Conservation (phyloP, 2,797 vertebrate species). For the Pogonophryne albipinna region DNA sequence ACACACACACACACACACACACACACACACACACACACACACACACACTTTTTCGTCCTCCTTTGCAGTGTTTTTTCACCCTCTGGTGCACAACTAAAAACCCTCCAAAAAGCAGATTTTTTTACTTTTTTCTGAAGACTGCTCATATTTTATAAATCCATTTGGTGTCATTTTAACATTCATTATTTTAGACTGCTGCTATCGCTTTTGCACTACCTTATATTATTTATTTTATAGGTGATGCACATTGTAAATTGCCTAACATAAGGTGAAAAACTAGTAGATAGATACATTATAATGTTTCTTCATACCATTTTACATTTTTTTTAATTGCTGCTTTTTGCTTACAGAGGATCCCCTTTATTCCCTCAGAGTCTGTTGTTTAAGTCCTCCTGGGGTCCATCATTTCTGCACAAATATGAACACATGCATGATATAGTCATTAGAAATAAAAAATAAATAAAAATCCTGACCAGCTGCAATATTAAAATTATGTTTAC, state of each 20-base stretch:
- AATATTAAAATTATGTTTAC: background rate
- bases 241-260: too few species aligned
- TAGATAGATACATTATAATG: too few species aligned
- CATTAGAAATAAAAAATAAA: too few species aligned
- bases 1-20: slow-evolving; percentile 38
- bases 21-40: slow-evolving; percentile 48
- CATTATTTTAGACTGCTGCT: background rate
- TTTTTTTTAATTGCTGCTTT: background rate
- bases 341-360: too few species aligned
- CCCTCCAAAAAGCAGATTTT: slow-evolving; percentile 39
- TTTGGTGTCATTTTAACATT: slow-evolving; percentile 17
- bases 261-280: too few species aligned
- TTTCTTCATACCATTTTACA: too few species aligned
- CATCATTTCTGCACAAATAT: too few species aligned
- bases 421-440: too few species aligned
- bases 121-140: slow-evolving; percentile 13
- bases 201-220: too few species aligned
- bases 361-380: too few species aligned
- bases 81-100: slow-evolving; percentile 43
- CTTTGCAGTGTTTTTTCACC: slow-evolving; percentile 35
- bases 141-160: slow-evolving; percentile 33
- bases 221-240: too few species aligned
- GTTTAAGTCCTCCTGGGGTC: too few species aligned
- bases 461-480: background rate
- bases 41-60: slow-evolving; percentile 29